Base-by-base conservation (phyloP, 2,888 invertebrate species). In the Chalcosyrphus nemorum region DNA sequence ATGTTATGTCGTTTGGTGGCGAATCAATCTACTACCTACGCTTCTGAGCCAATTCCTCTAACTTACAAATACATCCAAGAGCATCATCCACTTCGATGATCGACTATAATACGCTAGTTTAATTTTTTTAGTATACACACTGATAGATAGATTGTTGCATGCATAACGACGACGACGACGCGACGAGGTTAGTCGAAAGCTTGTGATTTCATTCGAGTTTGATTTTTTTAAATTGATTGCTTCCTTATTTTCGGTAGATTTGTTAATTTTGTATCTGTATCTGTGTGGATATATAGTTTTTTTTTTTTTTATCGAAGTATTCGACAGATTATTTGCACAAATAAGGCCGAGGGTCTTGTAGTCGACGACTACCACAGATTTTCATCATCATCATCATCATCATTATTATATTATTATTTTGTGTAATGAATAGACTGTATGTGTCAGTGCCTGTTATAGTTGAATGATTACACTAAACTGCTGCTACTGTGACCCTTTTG, bases 201-300 rank as follows among this genome's bases (percentile, higher is more conserved):
- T 74, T 52, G 74, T 74, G 50, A 84, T 80, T 74, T 24, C 61
- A 90, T 89, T 88, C 87, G 89, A 89, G 89, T 90, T 90, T 90
- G 90, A 90, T 90, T 90, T 90, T 90, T 91, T 89, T 90, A 90
- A 90, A 90, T 91, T 90, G 91, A 90, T 90, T 90, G 90, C 90
- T 90, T 90, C 90, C 91, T 90, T 90, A 90, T 91, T 90, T 86
- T 75, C 77, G 74, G 71, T 72, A 38, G 57, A 75, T 70, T 70
- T 75, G 68, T 70, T 41, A 45, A 32, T 43, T 61, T 45, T 19
- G 15, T 41, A 7, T 66, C 13, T 21, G 5, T 52, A n/a, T 27
- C 2, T 59, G 32, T 24, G 1, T 59, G 43, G n/a, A 19, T 56
- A 2, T 21, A 19, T 56, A 15, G 19, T 38, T 50, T 13, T 35